Evolutionary conservation across 2,888 invertebrate species (phyloP), one percentile per base, ranked within the genome.

Genomic region (Parasteatoda lunata): DNA sequence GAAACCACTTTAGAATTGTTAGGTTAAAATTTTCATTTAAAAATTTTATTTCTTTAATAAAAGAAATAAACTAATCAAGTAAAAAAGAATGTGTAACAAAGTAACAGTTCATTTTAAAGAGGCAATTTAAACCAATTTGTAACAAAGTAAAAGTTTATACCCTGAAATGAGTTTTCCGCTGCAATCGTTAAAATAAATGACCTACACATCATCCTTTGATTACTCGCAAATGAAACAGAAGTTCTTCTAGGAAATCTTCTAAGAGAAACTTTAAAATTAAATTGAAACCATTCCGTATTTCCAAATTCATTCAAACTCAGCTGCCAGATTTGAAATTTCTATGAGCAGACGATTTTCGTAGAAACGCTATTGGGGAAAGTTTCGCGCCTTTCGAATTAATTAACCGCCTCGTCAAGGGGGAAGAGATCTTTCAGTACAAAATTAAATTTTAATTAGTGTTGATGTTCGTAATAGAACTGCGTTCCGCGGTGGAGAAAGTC

Each of bases 391-490:
- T 79, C 85, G 79, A 80, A 85, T 85, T 85, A 85, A 85, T 85
- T 85, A 85, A 80, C 70, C 64, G 71, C 76, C 66, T 76, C 79
- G 70, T 85, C 68, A 65, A 73, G 77, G 73, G 64, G 76, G 64
- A 73, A 77, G 76, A 5, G 59, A 75, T 80, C 79, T 68, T 80
- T 85, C 85, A 75, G 73, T 64, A n/a, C 80, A 70, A 85, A 85
- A 85, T 85, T 85, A 85, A 85, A 85, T 79, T 85, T 85, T 85
- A 85, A 85, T 85, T 85, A 85, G 85, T 85, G 85, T 85, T 85
- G 79, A 85, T 85, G 85, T 85, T 80, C 75, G 76, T 79, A 84
- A 84, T 79, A 69, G 79, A 51, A 65, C 47, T 64, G 76, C 75
- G 75, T 75, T 70, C 64, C 70, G 79, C 85, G 52, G 75, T 11